Conservation (phyloP, 2,888 invertebrate genomes). For the Atrina japonica region DNA sequence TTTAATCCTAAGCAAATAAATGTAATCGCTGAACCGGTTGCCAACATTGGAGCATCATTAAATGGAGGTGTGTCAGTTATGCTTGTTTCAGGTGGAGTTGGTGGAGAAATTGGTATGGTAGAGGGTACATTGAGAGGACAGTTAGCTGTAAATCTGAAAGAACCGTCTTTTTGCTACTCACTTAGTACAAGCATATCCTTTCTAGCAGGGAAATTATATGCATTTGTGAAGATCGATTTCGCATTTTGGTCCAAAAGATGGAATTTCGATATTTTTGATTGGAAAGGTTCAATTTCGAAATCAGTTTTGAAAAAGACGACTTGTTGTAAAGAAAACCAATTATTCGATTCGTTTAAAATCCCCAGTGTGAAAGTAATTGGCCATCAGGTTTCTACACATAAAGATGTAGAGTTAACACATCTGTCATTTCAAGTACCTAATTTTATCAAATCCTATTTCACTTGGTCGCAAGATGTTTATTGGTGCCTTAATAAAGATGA, state of each 20-base stretch:
- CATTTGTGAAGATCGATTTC: background rate
- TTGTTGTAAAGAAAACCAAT: too few species aligned
- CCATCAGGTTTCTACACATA: too few species aligned
- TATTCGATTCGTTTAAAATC: too few species aligned
- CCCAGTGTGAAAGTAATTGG: too few species aligned
- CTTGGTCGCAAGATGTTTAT: too few species aligned
- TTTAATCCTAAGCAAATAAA: conserved; percentile 7
- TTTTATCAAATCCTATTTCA: too few species aligned
- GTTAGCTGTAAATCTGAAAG: background rate
- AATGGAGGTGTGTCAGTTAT: background rate
- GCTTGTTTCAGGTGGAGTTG: background rate
- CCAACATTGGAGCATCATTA: background rate
- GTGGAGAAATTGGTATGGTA: background rate
- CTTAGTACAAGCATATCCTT: too few species aligned
- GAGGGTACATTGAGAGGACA: background rate
- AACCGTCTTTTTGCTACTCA: background rate
- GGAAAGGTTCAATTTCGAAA: background rate
- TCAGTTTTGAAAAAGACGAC: too few species aligned
- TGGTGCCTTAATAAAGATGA: too few species aligned
- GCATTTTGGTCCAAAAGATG: background rate
- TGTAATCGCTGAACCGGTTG: background rate
- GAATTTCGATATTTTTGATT: background rate
- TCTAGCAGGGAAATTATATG: background rate
- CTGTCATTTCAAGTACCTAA: too few species aligned
- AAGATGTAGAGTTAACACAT: too few species aligned